Evolutionary conservation across 2,113 vertebrate genomes (phyloP), one percentile per base, ranked within the genome.

Genomic region (Archocentrus centrarchus): DNA sequence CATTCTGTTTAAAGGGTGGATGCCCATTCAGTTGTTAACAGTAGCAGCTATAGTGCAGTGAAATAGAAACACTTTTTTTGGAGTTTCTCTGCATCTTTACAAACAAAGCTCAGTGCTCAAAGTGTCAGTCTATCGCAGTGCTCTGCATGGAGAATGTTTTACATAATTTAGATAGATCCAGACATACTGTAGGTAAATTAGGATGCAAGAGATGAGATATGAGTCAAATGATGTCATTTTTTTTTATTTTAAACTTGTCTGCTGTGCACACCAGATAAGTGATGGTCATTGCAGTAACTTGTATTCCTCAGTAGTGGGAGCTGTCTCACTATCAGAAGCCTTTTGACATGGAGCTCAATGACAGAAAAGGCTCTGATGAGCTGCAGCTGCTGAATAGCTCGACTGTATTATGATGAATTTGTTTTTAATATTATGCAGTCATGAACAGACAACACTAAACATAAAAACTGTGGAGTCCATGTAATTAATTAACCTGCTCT

Each of bases 271-370:
- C 66, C 66, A 32, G 22, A 32, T 32, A 53, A 73, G 17, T 47
- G 11, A 11, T 14, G 32, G 7, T 7, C 18, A 15, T 15, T 87
- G 91, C 66, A 90, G 76, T 92, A 59, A 6, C 35, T 1, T 3
- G 1, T 73, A 27, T 79, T 39, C 3, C 7, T 55, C 93, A 87
- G 35, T 50, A 90, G 92, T 37, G 83, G 92, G 93, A 0, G 89
- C 90, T 59, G 64, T 83, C 44, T n/a, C 20, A 50, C 59, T 13
- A 2, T 80, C 7, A 77, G 41, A 83, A 15, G 30, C 5, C 59
- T 55, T 20, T 22, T 58, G 57, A 41, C 15, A 10, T 39, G 57
- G 24, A 47, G 30, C 7, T 24, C 9, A 22, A 60, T 11, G 10
- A 2, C 20, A 14, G 18, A 50, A 61, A 82, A 20, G 22, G 10